Conservation (phyloP, 2,888 invertebrate genomes). For the Acleris literana region DNA sequence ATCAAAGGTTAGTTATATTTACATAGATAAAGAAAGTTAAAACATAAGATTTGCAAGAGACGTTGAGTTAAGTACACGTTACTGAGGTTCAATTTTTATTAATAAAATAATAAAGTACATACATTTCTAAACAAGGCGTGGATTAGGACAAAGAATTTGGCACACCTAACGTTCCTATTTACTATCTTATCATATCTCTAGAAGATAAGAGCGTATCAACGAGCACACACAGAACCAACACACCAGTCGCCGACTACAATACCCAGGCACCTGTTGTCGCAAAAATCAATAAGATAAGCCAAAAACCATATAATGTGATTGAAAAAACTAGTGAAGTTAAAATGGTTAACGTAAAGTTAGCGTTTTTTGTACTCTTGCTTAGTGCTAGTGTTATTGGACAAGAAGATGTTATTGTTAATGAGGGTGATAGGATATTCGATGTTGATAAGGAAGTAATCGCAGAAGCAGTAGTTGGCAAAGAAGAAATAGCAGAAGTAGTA, state of each 20-base stretch:
- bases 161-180: constrained; percentile 80
- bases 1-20: too few species aligned
- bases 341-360: constrained; percentile 70
- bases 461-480: constrained; percentile 40
- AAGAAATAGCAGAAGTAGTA: constrained; percentile 40
- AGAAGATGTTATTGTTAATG: constrained; percentile 55
- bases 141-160: constrained; percentile 82
- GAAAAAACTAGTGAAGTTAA: constrained; percentile 54
- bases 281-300: constrained; percentile 57
- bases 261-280: constrained; percentile 67
- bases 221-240: constrained; percentile 67
- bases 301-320: constrained; percentile 64
- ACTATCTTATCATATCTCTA: constrained; percentile 78
- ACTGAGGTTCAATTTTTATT: neutral
- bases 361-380: constrained; percentile 63
- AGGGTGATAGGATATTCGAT: constrained; percentile 56
- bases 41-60: neutral
- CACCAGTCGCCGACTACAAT: constrained; percentile 68
- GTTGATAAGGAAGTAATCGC: constrained; percentile 43
- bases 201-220: constrained; percentile 74
- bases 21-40: neutral
- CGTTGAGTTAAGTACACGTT: too few species aligned
- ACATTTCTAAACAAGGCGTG: constrained; percentile 35
- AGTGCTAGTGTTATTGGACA: constrained; percentile 71
- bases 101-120: constrained; percentile 34